Base-by-base conservation (phyloP, 1,140 invertebrate species). In the Heliconius hermathena region DNA sequence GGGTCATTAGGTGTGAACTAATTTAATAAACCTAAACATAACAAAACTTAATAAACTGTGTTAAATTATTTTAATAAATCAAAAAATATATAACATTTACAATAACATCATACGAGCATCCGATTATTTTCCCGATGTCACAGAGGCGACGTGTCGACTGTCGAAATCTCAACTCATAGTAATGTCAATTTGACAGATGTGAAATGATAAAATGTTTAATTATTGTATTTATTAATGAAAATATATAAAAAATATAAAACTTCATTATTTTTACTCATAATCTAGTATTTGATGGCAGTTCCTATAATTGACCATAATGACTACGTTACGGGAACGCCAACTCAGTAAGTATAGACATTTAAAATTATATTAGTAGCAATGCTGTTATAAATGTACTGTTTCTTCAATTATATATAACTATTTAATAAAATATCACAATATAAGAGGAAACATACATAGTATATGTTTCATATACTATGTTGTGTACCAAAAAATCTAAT, bases 311-410 rank as follows among this genome's bases (percentile, higher is more conserved):
- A 29, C 8, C 29, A 92, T 76, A 84, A 97, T 97, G 97, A 90
- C 96, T 81, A 96, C 95, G 72, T 93, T 97, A 91, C 95, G 96
- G 78, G 97, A 97, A 86, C 96, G 96, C 81, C 97, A 97, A 95
- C 96, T 97, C 87, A 96, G 97, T 97, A 94, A 91, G 95, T 94
- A 29, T 66, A 66, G 3, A 66, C n/a, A 66, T 66, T n/a, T 66
- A 13, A 26, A 29, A 9, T 26, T 16, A 66, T n/a, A 16, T 26
- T 29, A 16, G 8, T 29, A 29, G 1, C 22, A 22, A 66, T 29
- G 26, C 54, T 22, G 8, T 26, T 29, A 26, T 66, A 66, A 66
- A 29, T 66, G 26, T 16, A 26, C 60, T 66, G 11, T 66, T 66
- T 26, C 26, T 5, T 22, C 26, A 60, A 60, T n/a, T 26, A 60